Base-by-base conservation (phyloP, 2,888 invertebrate species). In the Smittia sp. region DNA sequence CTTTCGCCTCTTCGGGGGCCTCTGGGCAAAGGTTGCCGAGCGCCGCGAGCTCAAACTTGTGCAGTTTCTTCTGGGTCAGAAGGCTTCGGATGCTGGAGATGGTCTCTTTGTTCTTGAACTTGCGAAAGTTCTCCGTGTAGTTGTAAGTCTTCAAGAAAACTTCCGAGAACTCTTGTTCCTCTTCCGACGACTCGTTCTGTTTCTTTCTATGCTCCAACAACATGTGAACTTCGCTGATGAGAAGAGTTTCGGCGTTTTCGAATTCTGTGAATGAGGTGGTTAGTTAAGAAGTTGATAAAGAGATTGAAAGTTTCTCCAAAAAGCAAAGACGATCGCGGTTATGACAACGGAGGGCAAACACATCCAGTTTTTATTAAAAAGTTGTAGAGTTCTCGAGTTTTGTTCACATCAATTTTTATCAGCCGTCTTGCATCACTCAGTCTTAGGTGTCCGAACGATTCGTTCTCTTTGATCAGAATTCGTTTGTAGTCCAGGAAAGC, bases 21-120 rank as follows among this genome's bases (percentile, higher is more conserved):
- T 98, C 98, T 0, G 99, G 99, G 79, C 98, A 98, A n/a, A 99
- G 84, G 84, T 99, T 99, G 1, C 98, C 98, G 77, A 99, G 85
- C 13, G 97, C 95, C 0, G 98, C 98, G 74, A 99, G 85, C 83
- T 99, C 99, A 84, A 98, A 99, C 84, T 98, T 98, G 83, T 99
- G 99, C 13, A 97, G 84, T 80, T 96, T 97, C 80, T 98, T 98
- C 79, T 94, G 93, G 85, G 92, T 92, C 69, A 98, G 83, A 74
- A 96, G 86, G 81, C 96, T 96, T 85, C 98, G 86, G 2, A 99
- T 96, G 27, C 97, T 94, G 73, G 94, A 89, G 77, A 99, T 99
- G 3, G 97, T 98, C 84, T 99, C 98, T 79, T 98, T 93, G 79
- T 98, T 99, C 83, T 97, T 98, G 82, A 98, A 98, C 81, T 97